Evolutionary conservation across 2,113 vertebrate genomes (phyloP), one percentile per base, ranked within the genome.

Genomic region (Garra rufa): DNA sequence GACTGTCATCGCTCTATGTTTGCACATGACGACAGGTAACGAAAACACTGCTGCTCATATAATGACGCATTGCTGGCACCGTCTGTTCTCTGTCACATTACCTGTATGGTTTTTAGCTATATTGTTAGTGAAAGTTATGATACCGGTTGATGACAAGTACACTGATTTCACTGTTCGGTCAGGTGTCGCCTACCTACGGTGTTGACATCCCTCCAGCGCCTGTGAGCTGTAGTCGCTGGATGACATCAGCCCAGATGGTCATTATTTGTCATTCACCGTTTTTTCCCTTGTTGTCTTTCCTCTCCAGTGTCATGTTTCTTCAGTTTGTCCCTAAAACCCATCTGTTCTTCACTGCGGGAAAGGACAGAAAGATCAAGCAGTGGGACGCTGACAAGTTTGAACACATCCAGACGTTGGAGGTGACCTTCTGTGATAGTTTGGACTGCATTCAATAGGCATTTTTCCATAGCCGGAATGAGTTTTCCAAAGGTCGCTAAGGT

Each of bases 361-460:
- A 99, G 87, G 98, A 99, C 88, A 92, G 73, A 81, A 99, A 96
- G 94, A 95, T 99, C 84, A 99, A 99, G 82, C 97, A 99, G 89
- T 99, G 98, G 98, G 98, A 99, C 80, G 98, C 97, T 0, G 98
- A 99, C 94, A 97, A 95, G 87, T 99, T 99, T 91, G 96, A 97
- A 88, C 97, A 95, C 80, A 93, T 99, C 88, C 98, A 99, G 90
- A 99, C 96, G 0, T 91, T 99, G 34, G 97, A 99, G 97, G 98
- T 99, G 92, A 94, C n/a, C 46, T 82, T 85, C 26, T 70, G 9
- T 88, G n/a, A 57, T 19, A 48, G 15, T 55, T 34, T 83, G 70
- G 34, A 81, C 21, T 9, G 24, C 24, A 8, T 48, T 57, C 67
- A 73, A 14, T 81, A 73, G 84, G 38, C 24, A 79, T 41, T 38